Conservation (phyloP, 2,113 vertebrate genomes). For the Clarias macrocephalus region DNA sequence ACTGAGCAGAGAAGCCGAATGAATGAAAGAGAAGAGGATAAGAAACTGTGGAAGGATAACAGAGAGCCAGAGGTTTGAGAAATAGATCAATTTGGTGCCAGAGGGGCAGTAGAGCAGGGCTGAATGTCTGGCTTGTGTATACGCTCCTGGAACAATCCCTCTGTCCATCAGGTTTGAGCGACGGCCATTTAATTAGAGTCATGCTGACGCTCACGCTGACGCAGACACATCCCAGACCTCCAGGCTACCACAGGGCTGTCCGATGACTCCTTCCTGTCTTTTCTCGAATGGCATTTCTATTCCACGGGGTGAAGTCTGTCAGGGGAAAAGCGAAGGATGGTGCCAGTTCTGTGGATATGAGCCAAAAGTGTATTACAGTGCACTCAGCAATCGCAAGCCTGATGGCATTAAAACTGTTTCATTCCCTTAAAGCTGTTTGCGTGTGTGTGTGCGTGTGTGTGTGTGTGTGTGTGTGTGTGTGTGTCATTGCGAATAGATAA, state of each 20-base stretch:
- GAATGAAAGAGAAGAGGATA: constrained; percentile 1
- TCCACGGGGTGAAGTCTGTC: constrained; percentile 21
- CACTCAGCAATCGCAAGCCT: neutral
- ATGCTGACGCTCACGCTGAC: neutral
- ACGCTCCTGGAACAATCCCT: constrained; percentile 13
- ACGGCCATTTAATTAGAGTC: constrained; percentile 48
- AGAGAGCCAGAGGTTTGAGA: neutral
- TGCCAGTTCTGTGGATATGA: neutral
- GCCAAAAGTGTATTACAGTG: constrained; percentile 18
- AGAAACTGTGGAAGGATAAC: constrained; percentile 17
- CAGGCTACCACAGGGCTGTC: constrained; percentile 17
- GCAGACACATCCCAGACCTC: constrained; percentile 30
- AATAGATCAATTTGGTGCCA: constrained; percentile 14
- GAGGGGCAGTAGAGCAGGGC: neutral
- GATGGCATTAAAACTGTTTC: neutral
- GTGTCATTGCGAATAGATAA: constrained; percentile 19
- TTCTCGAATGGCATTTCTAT: constrained; percentile 12
- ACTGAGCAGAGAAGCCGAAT: neutral
- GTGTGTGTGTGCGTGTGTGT: neutral
- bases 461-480: constrained; percentile 10
- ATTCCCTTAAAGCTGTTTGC: constrained; percentile 3
- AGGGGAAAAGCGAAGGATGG: constrained; percentile 47
- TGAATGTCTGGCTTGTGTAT: constrained; percentile 21
- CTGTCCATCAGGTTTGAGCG: constrained; percentile 30
- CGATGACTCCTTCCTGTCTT: constrained; percentile 28